These are phyloP conservation scores for Nothoprocta perdicaria DNA, from an alignment of 2,113 vertebrate species.

Conservation along the genomic window DNA sequence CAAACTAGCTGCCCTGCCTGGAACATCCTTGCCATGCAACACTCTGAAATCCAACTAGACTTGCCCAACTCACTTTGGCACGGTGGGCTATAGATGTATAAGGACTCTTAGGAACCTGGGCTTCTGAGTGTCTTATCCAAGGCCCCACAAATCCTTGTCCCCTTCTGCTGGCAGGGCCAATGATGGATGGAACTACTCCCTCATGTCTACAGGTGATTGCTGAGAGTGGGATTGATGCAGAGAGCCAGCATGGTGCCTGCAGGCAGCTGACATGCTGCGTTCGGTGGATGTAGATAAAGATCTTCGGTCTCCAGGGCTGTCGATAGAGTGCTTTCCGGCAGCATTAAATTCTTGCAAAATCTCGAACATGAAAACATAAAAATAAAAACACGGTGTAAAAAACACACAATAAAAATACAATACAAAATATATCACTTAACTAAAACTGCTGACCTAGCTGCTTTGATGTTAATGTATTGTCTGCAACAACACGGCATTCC, in stretches of 20 bases:
- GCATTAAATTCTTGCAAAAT: conserved; percentile 58
- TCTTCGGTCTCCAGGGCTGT: not conserved
- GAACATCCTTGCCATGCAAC: not conserved
- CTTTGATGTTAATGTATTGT: conserved; percentile 62
- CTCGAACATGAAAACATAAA: conserved; percentile 46
- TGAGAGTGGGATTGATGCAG: not conserved
- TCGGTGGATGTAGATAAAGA: not conserved
- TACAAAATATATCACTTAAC: conserved; percentile 64
- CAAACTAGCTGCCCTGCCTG: not conserved
- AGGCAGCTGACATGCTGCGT: not conserved
- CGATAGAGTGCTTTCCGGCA: conserved; percentile 12
- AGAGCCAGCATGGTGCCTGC: not conserved
- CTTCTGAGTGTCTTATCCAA: not conserved
- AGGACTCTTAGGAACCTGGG: not conserved
- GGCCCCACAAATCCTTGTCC: not conserved
- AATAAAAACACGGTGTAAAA: conserved; percentile 53
- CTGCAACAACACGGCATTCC: not conserved
- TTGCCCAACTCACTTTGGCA: not conserved
- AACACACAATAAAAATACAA: conserved; percentile 54
- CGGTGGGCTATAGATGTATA: not conserved
- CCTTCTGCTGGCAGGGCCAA: not conserved
- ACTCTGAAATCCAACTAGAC: not conserved
- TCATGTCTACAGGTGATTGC: not conserved
- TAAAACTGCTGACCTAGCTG: conserved; percentile 55
- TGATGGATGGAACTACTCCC: not conserved